Evolutionary conservation across 2,797 vertebrate species (phyloP), one percentile per base, ranked within the genome.

Genomic region (Toxotes lorentzi): DNA sequence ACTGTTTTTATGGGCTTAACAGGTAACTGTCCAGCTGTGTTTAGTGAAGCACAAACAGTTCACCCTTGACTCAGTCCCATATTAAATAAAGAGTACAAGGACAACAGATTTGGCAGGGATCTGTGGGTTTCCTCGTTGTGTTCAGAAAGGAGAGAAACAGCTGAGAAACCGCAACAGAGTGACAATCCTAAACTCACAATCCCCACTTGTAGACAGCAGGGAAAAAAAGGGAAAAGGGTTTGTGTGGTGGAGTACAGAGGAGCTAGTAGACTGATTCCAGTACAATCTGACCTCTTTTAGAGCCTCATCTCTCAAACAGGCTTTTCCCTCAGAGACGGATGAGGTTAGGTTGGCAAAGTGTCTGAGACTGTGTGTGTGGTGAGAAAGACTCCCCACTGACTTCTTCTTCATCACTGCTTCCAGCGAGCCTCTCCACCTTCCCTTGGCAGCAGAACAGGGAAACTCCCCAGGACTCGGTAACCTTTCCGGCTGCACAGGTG

Each of bases 361-460:
- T 74, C 41, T 61, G 5, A 43, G 59, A 35, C 7, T 6, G 48
- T n/a, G 48, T 82, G 70, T 76, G 62, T 45, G 60, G 43, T 73
- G 70, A 2, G 56, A 67, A 75, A 62, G 70, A 30, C 27, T 30
- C 72, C 61, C 82, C 24, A 48, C 70, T 76, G 67, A 70, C 84
- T 82, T 58, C 76, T 71, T 70, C 70, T 89, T 82, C 73, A 79
- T 87, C 76, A 64, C 69, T 30, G 85, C 75, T 75, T 73, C 56
- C 59, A 1, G n/a, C 32, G 23, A 76, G 57, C 53, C 71, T 68
- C 70, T 78, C 47, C 23, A 4, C 38, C 0, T 7, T 71, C 62
- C 61, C 69, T 72, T 86, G 86, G 86, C 86, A 87, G 77, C 78
- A 68, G 82, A 84, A 79, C 65, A 83, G 77, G 86, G 70, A 57